Conservation (phyloP, 1,140 invertebrate species). For the Bradysia coprophila region DNA sequence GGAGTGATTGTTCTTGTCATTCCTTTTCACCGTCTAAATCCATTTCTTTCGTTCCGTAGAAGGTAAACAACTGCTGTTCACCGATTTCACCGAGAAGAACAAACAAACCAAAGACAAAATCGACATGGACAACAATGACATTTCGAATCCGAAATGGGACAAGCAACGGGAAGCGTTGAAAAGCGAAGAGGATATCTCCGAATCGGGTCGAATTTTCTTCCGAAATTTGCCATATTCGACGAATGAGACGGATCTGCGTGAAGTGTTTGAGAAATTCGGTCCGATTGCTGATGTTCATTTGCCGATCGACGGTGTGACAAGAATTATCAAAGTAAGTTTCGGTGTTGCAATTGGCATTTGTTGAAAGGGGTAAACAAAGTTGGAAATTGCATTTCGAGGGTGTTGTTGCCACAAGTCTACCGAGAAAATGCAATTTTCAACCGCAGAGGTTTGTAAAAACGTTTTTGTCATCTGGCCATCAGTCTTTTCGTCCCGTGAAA, state of each 20-base stretch:
- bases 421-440: too few species aligned
- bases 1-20: neutral
- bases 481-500: too few species aligned
- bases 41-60: constrained; percentile 23
- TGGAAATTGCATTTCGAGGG: too few species aligned
- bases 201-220: constrained; percentile 87
- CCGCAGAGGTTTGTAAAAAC: too few species aligned
- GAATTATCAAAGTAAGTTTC: constrained; percentile 52
- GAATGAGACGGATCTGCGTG: constrained; percentile 72
- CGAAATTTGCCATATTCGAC: constrained; percentile 82
- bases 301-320: constrained; percentile 68
- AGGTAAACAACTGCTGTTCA: constrained; percentile 43
- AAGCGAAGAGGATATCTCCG: constrained; percentile 64
- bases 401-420: too few species aligned
- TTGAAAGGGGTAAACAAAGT: too few species aligned
- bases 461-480: too few species aligned
- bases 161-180: constrained; percentile 47
- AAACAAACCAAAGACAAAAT: constrained; percentile 21
- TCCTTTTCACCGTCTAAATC: neutral
- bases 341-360: too few species aligned
- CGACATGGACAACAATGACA: constrained; percentile 21
- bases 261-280: constrained; percentile 75
- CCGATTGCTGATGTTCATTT: constrained; percentile 74
- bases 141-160: constrained; percentile 36
- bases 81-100: constrained; percentile 37